phyloP scores from a whole-genome alignment of 2,888 invertebrate genomes.

The Cylloceria caligata region DNA sequence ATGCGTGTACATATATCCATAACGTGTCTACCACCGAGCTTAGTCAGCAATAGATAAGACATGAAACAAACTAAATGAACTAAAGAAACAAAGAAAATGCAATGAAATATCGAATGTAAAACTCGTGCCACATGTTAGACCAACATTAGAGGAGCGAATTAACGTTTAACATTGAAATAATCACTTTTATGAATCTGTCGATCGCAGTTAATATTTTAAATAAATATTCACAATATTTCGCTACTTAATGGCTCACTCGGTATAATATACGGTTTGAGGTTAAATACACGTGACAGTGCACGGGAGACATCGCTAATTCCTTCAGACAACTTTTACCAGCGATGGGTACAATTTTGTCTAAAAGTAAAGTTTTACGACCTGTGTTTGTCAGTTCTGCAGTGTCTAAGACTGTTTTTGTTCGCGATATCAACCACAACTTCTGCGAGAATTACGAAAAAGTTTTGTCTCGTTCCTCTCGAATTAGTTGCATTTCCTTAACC shows the following conservation, averaged over 20 bases:
- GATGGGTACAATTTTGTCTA: background rate
- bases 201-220: background rate
- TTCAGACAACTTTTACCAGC: background rate
- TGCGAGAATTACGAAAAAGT: background rate
- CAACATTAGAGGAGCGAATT: background rate
- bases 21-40: conserved; percentile 25
- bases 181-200: background rate
- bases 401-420: background rate
- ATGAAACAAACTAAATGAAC: conserved; percentile 13
- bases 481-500: too few species aligned
- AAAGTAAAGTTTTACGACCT: background rate
- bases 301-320: background rate
- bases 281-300: background rate
- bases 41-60: conserved; percentile 35
- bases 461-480: background rate
- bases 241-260: background rate
- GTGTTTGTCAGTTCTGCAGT: background rate
- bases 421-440: background rate
- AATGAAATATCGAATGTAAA: background rate
- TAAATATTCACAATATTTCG: background rate
- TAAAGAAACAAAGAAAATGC: conserved; percentile 8
- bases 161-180: background rate
- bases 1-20: conserved; percentile 6
- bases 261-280: background rate
- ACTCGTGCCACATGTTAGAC: background rate